A percentile compares a stretch with the other conserved stretches of the same genome.
phyloP scores from a whole-genome alignment of 2,797 vertebrate genomes.

The Girardinus metallicus region DNA sequence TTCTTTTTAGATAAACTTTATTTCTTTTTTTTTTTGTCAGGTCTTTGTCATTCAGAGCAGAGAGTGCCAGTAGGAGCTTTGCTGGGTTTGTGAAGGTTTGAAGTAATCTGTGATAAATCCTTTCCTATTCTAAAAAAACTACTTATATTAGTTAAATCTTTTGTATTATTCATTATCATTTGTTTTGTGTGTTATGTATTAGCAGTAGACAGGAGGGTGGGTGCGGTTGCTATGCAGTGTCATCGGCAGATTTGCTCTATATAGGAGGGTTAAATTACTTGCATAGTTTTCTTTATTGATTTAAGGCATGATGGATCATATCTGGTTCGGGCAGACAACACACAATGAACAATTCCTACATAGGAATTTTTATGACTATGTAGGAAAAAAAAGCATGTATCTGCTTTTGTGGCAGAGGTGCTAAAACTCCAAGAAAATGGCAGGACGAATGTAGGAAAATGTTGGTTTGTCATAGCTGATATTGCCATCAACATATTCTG shows the following conservation, averaged over 20 bases:
- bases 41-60: not conserved
- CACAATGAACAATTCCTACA: not conserved
- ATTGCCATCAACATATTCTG: not conserved
- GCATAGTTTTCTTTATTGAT: constrained; percentile 1
- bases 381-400: too few species aligned
- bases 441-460: not conserved
- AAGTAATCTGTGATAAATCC: not conserved
- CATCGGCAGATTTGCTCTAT: not conserved
- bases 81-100: not conserved
- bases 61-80: not conserved
- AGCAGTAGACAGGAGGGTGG: not conserved
- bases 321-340: not conserved
- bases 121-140: not conserved
- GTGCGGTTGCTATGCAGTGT: not conserved
- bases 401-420: not conserved
- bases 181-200: not conserved
- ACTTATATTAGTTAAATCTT: not conserved
- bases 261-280: not conserved
- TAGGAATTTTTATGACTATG: not conserved
- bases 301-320: not conserved
- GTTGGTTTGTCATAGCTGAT: not conserved
- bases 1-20: not conserved
- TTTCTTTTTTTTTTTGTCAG: not conserved
- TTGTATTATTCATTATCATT: not conserved
- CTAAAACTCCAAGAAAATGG: not conserved